These are phyloP conservation scores for Drosophila mojavensis DNA, from an alignment of 1,140 invertebrate genomes.

Conservation along the genomic window DNA sequence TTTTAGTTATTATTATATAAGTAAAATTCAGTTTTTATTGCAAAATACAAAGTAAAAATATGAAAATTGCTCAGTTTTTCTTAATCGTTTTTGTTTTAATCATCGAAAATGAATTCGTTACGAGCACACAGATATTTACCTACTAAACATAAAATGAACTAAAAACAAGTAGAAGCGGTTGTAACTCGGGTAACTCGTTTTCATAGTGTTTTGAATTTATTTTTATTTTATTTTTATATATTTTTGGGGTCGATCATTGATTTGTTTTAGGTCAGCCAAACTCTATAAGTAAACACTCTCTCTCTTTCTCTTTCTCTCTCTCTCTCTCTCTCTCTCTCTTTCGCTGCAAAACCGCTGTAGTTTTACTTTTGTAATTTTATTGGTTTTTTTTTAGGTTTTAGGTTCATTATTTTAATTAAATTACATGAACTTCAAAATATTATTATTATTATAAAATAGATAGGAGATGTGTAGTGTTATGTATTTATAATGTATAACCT, in stretches of 20 bases:
- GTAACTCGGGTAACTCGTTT: slow-evolving; percentile 65
- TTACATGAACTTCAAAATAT: slow-evolving; percentile 83
- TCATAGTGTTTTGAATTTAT: slow-evolving; percentile 23
- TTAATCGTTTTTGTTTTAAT: slow-evolving; percentile 72
- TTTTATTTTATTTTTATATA: slow-evolving; percentile 28
- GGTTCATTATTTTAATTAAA: slow-evolving; percentile 83
- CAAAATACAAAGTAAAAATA: slow-evolving; percentile 82
- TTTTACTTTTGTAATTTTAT: slow-evolving; percentile 36
- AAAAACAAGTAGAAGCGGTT: slow-evolving; percentile 64
- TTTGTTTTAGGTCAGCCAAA: slow-evolving; percentile 55
- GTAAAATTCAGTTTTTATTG: slow-evolving; percentile 73
- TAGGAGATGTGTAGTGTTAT: slow-evolving; percentile 80
- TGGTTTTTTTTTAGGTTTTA: slow-evolving; percentile 52
- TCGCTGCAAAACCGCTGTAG: slow-evolving; percentile 24
- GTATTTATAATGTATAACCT: slow-evolving; percentile 77
- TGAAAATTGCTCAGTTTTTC: slow-evolving; percentile 72
- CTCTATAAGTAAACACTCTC: slow-evolving; percentile 47
- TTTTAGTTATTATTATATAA: slow-evolving; percentile 54
- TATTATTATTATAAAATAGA: slow-evolving; percentile 74
- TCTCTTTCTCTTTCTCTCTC: slow-evolving; percentile 32
- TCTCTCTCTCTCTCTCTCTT: slow-evolving; percentile 32
- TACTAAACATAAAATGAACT: slow-evolving; percentile 82
- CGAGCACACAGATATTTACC: slow-evolving; percentile 82
- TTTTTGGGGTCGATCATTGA: slow-evolving; percentile 37
- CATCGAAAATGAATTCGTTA: slow-evolving; percentile 70